Percentiles rank a stretch among this genome's conserved stretches.
These are phyloP conservation scores for Formica selysi DNA, from an alignment of 1,140 invertebrate species.

Conservation along the genomic window DNA sequence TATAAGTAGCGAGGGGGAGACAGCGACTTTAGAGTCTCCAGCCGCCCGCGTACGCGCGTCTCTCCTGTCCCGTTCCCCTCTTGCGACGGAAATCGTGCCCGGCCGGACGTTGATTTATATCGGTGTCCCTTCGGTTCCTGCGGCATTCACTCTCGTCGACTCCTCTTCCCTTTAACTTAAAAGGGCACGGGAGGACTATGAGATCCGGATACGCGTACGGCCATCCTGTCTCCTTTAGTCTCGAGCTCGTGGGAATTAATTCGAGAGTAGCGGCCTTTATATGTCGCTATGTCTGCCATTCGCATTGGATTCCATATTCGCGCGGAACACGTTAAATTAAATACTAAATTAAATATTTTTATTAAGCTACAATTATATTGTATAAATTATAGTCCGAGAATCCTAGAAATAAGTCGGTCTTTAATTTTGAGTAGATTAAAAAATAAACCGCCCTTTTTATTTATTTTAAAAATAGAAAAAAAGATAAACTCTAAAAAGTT, in stretches of 20 bases:
- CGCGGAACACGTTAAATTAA: not conserved
- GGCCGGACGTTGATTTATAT: conserved; percentile 72
- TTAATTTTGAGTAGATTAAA: not conserved
- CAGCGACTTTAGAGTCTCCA: not conserved
- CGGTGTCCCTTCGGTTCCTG: conserved; percentile 66
- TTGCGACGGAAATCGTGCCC: not conserved
- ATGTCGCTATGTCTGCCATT: not conserved
- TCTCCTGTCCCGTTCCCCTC: conserved; percentile 23
- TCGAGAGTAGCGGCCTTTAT: conserved; percentile 28
- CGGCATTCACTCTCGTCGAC: conserved; percentile 62
- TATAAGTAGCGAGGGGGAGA: conserved; percentile 75
- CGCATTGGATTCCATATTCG: not conserved
- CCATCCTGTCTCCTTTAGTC: conserved; percentile 45
- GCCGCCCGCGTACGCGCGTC: conserved; percentile 38
- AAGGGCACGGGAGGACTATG: conserved; percentile 67
- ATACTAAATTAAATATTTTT: not conserved
- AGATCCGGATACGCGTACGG: conserved; percentile 37
- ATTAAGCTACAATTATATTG: not conserved
- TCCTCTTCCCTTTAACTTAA: conserved; percentile 73
- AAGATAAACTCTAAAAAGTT: conserved; percentile 1
- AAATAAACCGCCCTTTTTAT: no score
- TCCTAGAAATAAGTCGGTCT: not conserved
- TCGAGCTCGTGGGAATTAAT: conserved; percentile 71
- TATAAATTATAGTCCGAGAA: not conserved
- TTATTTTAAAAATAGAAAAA: not conserved